These are phyloP conservation scores for Coranthus polyacanthus DNA, from an alignment of 2,797 vertebrate species.

Conservation along the genomic window DNA sequence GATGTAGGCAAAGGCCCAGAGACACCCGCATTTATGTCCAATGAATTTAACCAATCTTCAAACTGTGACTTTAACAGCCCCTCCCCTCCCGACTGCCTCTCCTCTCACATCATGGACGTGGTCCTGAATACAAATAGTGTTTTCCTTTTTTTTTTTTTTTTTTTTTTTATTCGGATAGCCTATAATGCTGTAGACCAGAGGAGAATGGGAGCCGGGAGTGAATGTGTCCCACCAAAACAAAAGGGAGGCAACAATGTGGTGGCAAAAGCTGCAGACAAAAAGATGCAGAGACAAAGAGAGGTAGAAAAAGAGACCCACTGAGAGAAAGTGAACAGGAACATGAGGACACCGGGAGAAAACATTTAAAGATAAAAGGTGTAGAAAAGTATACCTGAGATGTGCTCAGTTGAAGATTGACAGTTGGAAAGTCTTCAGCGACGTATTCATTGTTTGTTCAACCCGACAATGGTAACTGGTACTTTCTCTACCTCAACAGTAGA, in stretches of 20 bases:
- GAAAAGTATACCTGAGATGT: slow-evolving; percentile 3
- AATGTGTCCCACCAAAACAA: slow-evolving; percentile 46
- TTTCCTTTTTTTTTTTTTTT: slow-evolving; percentile 33
- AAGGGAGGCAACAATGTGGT: slow-evolving; percentile 35
- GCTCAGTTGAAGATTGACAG: background rate
- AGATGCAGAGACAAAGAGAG: slow-evolving; percentile 27
- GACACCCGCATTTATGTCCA: slow-evolving; percentile 26
- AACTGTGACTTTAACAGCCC: slow-evolving; percentile 67
- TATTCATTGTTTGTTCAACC: background rate
- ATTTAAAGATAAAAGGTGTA: slow-evolving; percentile 20
- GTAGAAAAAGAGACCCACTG: slow-evolving; percentile 2
- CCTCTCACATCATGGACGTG: slow-evolving; percentile 55
- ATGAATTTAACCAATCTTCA: slow-evolving; percentile 58
- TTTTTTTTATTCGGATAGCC: slow-evolving; percentile 62
- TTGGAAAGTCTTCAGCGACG: slow-evolving; percentile 12
- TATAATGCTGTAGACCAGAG: slow-evolving; percentile 61
- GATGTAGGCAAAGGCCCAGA: slow-evolving; percentile 15
- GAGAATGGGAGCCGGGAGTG: slow-evolving; percentile 52
- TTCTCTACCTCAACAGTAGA: background rate
- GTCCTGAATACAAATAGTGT: slow-evolving; percentile 78
- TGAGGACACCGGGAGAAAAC: slow-evolving; percentile 2
- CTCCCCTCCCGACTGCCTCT: slow-evolving; percentile 2
- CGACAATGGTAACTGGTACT: background rate
- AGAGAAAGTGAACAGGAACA: slow-evolving; percentile 18
- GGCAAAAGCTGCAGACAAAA: slow-evolving; percentile 45